These are phyloP conservation scores for Lasioglossum malachurum DNA, from an alignment of 2,888 invertebrate genomes.

Conservation along the genomic window DNA sequence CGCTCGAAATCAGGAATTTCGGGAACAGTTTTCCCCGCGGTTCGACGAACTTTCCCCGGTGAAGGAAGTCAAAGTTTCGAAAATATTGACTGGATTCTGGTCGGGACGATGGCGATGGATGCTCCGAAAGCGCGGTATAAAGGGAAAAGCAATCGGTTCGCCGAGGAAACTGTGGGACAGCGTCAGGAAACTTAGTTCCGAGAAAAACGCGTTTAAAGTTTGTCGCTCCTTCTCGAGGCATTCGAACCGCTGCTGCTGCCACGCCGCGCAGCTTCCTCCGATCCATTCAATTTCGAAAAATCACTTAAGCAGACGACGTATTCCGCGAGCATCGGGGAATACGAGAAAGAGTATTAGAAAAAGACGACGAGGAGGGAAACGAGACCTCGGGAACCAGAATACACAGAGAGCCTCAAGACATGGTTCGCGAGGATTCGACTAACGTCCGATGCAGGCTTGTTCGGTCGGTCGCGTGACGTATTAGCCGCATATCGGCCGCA, in stretches of 20 bases:
- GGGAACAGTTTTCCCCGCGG: not conserved
- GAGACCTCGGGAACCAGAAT: not conserved
- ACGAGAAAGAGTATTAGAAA: not conserved
- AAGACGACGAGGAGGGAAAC: not conserved
- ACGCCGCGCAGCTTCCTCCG: not conserved
- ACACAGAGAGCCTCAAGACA: not conserved
- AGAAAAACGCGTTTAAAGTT: constrained; percentile 12
- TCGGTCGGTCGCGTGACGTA: not conserved
- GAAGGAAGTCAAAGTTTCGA: not conserved
- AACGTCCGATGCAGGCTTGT: not conserved
- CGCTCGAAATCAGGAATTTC: not conserved
- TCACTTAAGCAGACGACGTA: constrained; percentile 7
- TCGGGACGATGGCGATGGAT: not conserved
- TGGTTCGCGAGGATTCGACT: not conserved
- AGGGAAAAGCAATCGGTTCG: constrained; percentile 11
- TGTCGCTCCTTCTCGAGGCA: constrained; percentile 2
- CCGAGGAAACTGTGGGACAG: constrained; percentile 9
- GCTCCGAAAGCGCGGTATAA: not conserved
- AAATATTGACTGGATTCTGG: constrained; percentile 13
- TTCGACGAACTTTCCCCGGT: not conserved
- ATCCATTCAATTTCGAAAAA: constrained; percentile 11
- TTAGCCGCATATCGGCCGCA: constrained; percentile 13
- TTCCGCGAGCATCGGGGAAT: not conserved
- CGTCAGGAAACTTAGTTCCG: constrained; percentile 2
- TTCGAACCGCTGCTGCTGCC: not conserved